Percentiles rank a stretch among this genome's conserved stretches.
Evolutionary conservation across 2,113 vertebrate genomes (phyloP).

Genomic region (Chaetorhynchus papuensis): DNA sequence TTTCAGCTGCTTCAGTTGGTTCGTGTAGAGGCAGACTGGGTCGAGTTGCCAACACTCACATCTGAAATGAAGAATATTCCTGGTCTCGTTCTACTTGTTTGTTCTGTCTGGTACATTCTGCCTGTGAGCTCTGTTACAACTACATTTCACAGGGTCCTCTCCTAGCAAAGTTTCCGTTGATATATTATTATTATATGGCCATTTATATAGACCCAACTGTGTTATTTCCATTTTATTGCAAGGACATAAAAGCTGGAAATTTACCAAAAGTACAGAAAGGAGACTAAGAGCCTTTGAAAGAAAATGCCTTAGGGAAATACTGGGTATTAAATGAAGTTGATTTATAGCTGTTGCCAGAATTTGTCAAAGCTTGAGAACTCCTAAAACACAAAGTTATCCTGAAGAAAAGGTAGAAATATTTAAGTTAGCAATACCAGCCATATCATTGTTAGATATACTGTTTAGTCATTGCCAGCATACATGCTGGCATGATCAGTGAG

Average conservation of each 20-base stretch:
- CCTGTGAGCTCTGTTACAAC: neutral
- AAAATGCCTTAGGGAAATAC: constrained; percentile 18
- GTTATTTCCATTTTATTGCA: constrained; percentile 59
- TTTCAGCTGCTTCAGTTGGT: neutral
- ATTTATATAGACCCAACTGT: constrained; percentile 47
- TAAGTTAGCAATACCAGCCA: neutral
- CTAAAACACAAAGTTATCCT: neutral
- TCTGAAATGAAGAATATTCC: constrained; percentile 10
- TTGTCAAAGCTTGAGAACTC: constrained; percentile 12
- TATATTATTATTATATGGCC: constrained; percentile 41
- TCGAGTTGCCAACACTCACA: neutral
- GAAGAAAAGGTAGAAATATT: constrained; percentile 4
- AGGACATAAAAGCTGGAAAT: constrained; percentile 51
- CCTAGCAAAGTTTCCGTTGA: constrained; percentile 6
- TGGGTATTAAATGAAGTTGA: constrained; percentile 31
- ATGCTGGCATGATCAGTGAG: neutral
- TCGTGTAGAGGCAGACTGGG: neutral
- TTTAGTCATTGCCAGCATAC: neutral
- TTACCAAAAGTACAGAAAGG: constrained; percentile 29
- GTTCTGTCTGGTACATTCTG: neutral
- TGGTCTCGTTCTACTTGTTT: neutral
- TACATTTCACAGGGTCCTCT: constrained; percentile 1
- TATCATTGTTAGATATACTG: neutral
- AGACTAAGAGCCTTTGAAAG: constrained; percentile 42
- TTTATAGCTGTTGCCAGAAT: constrained; percentile 51